phyloP scores from a whole-genome alignment of 2,888 invertebrate genomes.

The Dendrolimus houi region DNA sequence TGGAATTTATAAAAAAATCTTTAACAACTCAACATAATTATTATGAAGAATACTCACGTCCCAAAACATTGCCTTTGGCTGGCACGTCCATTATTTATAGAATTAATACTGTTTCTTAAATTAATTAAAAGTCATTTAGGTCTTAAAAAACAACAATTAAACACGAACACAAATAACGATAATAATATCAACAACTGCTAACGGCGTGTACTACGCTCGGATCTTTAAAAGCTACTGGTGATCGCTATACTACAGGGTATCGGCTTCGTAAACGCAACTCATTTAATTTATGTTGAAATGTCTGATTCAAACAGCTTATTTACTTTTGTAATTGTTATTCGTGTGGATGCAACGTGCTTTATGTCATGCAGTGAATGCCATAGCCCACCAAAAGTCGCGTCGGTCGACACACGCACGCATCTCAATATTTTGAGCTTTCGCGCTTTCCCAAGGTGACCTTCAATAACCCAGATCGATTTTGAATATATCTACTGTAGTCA shows the following conservation, averaged over 20 bases:
- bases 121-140: background rate
- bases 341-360: slow-evolving; percentile 23
- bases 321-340: slow-evolving; percentile 6
- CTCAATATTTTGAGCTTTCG: slow-evolving; percentile 44
- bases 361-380: slow-evolving; percentile 24
- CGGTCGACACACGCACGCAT: slow-evolving; percentile 7
- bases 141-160: background rate
- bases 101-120: background rate
- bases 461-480: slow-evolving; percentile 33
- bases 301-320: slow-evolving; percentile 14
- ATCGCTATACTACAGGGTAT: slow-evolving; percentile 1
- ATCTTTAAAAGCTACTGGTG: background rate
- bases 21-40: too few species aligned
- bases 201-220: slow-evolving; percentile 1
- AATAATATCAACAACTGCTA: background rate
- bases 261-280: slow-evolving; percentile 8
- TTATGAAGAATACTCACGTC: slow-evolving; percentile 61
- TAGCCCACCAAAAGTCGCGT: slow-evolving; percentile 13
- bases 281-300: slow-evolving; percentile 15
- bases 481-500: too few species aligned
- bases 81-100: slow-evolving; percentile 63
- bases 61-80: slow-evolving; percentile 74
- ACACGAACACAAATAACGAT: background rate
- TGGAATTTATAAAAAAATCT: too few species aligned
- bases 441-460: slow-evolving; percentile 66